Base-by-base conservation (phyloP, 2,113 vertebrate genomes). In the Coptodon rendalli region DNA sequence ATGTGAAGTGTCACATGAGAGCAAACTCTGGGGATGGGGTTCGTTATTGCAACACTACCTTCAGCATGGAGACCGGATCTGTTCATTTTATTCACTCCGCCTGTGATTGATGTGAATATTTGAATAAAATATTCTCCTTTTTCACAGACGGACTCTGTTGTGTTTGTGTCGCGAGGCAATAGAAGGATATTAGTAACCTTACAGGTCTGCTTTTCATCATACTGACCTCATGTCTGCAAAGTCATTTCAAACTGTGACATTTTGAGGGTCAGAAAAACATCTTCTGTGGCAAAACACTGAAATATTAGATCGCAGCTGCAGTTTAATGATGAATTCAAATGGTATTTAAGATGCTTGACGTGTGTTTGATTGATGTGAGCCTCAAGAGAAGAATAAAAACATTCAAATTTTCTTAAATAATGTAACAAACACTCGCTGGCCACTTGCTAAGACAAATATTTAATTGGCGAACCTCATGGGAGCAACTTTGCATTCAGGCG, bases 91-190 rank as follows among this genome's bases (percentile, higher is more conserved):
- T 56, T 81, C 36, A 12, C n/a, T 27, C 8, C 2, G 17, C n/a
- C 13, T 61, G 22, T 89, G 79, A 91, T 87, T 91, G 24, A 89
- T 86, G 71, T 83, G 85, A 17, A 87, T 86, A 61, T 88, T 61
- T 87, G 4, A 86, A 80, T 78, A 53, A 87, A 80, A 92, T 83
- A 79, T 59, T 56, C 5, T 83, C 6, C 24, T 66, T 83, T 85
- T 66, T 91, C 43, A 43, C 45, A 45, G 50, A 45, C 84, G 54
- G 24, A 79, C 81, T 78, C 43, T 80, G 86, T 81, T 88, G 43
- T 88, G 50, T 24, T 87, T 59, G 17, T 73, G 86, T 91, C 27
- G 4, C 29, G 3, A 40, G 36, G 89, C 45, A 81, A 57, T 78
- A 66, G 27, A 27, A 79, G 9, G 45, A 29, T 24, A 86, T 27